Percentiles rank a stretch among this genome's conserved stretches.
phyloP scores from a whole-genome alignment of 2,888 invertebrate genomes.

The Calephelis perditalis region DNA sequence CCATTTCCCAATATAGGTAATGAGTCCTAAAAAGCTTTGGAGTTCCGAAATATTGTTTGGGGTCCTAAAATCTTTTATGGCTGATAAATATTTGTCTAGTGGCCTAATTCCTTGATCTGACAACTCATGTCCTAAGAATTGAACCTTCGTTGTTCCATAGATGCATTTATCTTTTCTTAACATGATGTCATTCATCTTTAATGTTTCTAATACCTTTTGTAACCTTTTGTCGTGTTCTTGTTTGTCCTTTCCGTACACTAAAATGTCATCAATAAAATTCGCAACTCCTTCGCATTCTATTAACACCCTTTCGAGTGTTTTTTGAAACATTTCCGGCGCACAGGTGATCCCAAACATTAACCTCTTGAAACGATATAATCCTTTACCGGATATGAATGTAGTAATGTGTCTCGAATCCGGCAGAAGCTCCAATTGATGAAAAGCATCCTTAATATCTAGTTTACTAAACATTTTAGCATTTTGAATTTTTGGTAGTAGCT shows the following conservation, averaged over 20 bases:
- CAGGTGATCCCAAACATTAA: constrained; percentile 4
- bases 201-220: constrained; percentile 5
- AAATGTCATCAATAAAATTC: neutral
- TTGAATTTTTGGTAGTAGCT: too few species aligned
- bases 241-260: neutral
- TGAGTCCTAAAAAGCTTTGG: neutral
- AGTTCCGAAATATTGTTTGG: constrained; percentile 4
- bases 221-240: constrained; percentile 5
- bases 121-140: too few species aligned
- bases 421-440: neutral
- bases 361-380: neutral
- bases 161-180: too few species aligned
- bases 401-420: neutral
- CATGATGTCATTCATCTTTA: neutral
- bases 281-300: neutral
- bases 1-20: too few species aligned
- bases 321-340: neutral
- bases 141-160: too few species aligned
- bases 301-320: constrained; percentile 7
- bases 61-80: constrained; percentile 8
- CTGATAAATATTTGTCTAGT: neutral
- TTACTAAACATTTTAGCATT: neutral
- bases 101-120: too few species aligned
- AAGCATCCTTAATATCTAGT: neutral
- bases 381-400: neutral